Evolutionary conservation across 2,113 vertebrate species (phyloP), one percentile per base, ranked within the genome.

Genomic region (Aplodontia rufa): DNA sequence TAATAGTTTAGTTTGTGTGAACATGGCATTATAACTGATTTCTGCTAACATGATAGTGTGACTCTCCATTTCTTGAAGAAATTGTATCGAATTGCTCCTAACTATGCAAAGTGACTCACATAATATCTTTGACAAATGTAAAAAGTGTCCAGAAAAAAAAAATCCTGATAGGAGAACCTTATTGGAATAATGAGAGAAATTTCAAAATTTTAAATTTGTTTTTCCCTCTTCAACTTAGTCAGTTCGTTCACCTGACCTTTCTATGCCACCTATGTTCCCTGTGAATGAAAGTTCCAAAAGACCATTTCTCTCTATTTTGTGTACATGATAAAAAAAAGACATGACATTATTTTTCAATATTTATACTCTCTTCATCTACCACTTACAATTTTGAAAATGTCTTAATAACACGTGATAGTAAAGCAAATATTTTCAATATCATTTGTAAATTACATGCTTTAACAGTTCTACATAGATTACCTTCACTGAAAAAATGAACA

Each of bases 361-460:
- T 83, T 78, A 68, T n/a, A 68, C 0, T 87, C 24, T 90, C 5
- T 5, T n/a, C 30, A 82, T 55, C 28, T 42, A 12, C 66, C 60
- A 51, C 58, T 45, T 72, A 78, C 8, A 84, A 49, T 42, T 94
- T 55, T 79, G 28, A 83, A 95, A 83, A 83, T 60, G 20, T 37
- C 83, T 64, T 42, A 86, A 47, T 69, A n/a, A 37, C 2, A 24
- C 17, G 5, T 12, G 20, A 66, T 55, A 3, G 24, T 49, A 81
- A 91, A 80, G 74, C 1, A 72, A 24, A 26, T 66, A 71, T 87
- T 94, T 66, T 83, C 45, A 76, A 32, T 28, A 37, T 10, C 35
- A 87, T 68, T 95, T 95, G 37, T 90, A 90, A 94, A 71, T 16
- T 51, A 62, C 78, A 49, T 47, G 64, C 19, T 80, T 94, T 12